Percentiles rank a stretch among this genome's conserved stretches.
Conservation (phyloP, 2,113 vertebrate species). For the Sclerurus mexicanus region DNA sequence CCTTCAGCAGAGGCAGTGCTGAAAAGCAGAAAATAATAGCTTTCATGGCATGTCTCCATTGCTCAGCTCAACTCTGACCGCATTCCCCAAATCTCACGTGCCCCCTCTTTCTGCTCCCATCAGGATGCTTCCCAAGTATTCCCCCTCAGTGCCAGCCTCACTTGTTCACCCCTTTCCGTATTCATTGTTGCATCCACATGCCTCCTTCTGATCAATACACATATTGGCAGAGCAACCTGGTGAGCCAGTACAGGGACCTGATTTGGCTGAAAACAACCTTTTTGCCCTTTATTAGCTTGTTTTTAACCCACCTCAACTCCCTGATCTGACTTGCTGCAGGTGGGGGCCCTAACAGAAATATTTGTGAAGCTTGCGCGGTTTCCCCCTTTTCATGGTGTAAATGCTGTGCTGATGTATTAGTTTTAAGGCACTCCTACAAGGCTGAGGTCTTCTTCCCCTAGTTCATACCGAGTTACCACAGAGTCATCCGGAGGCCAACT, state of each 20-base stretch:
- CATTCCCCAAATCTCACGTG: not conserved
- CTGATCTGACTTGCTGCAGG: rapidly evolving
- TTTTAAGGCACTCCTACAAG: rapidly evolving
- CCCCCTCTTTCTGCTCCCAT: not conserved
- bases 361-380: rapidly evolving
- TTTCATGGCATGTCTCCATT: not conserved
- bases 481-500: not conserved
- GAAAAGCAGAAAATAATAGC: not conserved
- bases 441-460: not conserved
- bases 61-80: not conserved
- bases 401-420: not conserved
- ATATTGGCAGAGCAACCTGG: not conserved
- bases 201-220: rapidly evolving
- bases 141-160: not conserved
- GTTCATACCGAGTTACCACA: not conserved
- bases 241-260: not conserved
- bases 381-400: not conserved
- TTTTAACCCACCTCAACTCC: not conserved
- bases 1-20: not conserved
- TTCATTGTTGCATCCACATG: not conserved
- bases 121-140: not conserved
- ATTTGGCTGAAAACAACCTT: not conserved
- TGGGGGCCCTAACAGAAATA: not conserved
- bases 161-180: not conserved
- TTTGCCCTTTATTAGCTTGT: rapidly evolving